Evolutionary conservation across 2,797 vertebrate genomes (phyloP), one percentile per base, ranked within the genome.

Genomic region (Bovichtus diacanthus): DNA sequence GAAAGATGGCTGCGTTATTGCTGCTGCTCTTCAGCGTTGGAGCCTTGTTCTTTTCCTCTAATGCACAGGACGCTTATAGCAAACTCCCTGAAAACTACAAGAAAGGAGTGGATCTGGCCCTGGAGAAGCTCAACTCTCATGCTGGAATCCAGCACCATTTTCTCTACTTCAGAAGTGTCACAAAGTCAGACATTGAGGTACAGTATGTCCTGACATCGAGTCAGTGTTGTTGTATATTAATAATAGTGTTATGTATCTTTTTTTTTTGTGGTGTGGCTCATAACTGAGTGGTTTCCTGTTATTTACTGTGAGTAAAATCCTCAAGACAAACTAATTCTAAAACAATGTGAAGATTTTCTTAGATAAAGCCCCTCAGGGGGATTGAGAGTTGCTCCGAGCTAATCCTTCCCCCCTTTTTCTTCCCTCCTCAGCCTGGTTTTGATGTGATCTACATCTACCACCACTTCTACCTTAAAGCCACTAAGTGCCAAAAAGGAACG

Each of bases 391-490:
- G 10, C 16, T 63, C 34, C 19, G 0, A 36, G 6, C 7, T 60
- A 19, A 38, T 21, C 21, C 10, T 19, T 8, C 15, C 46, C n/a
- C 1, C 56, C 5, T 9, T 65, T 12, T 81, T 29, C 27, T 55
- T 78, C 58, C 27, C 55, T 78, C 58, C 49, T 31, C 81, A 96
- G 95, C 27, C 86, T 44, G 94, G 92, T 2, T 95, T 93, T 54
- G 84, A 76, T 18, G 92, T 93, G 64, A 86, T 2, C 9, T 94
- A 83, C 85, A 74, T 94, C 70, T 94, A 90, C 74, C 94, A 95
- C 74, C 78, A 94, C 73, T 95, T 95, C 73, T 84, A 87, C 74
- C 87, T 95, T 0, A 96, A 94, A 89, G 83, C 95, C 68, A 95
- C 94, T n/a, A 88, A 49, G 1, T 96, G 95, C 60, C 73, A 12